Conservation (phyloP, 1,140 invertebrate genomes). For the Trinorchestia longiramus region DNA sequence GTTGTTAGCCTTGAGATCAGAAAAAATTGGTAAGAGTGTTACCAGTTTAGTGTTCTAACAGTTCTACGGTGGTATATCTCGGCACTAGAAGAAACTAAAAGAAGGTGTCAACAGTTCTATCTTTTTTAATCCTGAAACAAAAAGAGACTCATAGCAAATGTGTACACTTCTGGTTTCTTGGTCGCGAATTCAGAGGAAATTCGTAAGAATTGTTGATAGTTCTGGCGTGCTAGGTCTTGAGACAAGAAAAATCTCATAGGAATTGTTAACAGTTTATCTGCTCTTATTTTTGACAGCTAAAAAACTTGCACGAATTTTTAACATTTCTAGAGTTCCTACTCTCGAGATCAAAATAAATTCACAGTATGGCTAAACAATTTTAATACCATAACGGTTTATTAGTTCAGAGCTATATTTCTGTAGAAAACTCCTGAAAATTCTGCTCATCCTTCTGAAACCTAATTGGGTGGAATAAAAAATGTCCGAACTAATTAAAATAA, state of each 20-base stretch:
- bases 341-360: not conserved
- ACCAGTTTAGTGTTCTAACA: no score
- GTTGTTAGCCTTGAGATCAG: not conserved
- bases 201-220: not conserved
- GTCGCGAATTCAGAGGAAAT: not conserved
- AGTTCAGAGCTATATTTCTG: no score
- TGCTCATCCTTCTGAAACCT: no score
- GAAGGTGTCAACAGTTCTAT: no score
- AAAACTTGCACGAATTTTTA: not conserved
- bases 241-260: not conserved
- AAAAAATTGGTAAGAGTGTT: not conserved
- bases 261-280: not conserved
- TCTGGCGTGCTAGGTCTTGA: not conserved
- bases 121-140: no score
- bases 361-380: not conserved
- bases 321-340: not conserved
- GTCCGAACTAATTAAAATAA: no score
- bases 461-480: no score
- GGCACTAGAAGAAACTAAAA: no score
- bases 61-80: no score
- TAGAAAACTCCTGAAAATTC: no score
- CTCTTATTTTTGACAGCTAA: no score
- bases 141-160: not conserved
- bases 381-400: not conserved
- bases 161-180: not conserved